Base-by-base conservation (phyloP, 1,140 invertebrate genomes). In the Arctopsyche grandis region DNA sequence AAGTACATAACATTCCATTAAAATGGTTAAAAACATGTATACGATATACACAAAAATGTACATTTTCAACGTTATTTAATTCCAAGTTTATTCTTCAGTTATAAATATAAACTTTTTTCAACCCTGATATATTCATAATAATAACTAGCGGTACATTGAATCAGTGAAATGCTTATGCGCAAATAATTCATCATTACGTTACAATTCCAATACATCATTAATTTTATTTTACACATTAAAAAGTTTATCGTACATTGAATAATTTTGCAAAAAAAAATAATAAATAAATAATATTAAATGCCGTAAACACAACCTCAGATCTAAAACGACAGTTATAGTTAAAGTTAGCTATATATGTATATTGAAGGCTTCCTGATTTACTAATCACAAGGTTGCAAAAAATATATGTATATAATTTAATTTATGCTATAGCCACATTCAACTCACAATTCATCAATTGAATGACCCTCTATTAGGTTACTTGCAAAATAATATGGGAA, bases 1-100 rank as follows among this genome's bases (percentile, higher is more conserved):
- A 81, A 81, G 80, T 81, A 81, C 80, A 78, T 69, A 77, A 58
- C 46, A 74, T 70, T 77, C 70, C 76, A 75, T 73, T 66, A 24
- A 66, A 74, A 76, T 71, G 19, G 63, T 71, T 78, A 43, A 78
- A 60, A 21, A 58, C 63, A 66, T 76, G 22, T 58, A 63, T 74
- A 74, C 43, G 48, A 76, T 24, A 71, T 71, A 60, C 69, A 78
- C 46, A 71, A 52, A 71, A 69, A 78, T 78, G 19, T 71, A 78
- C 66, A 69, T 77, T 21, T 77, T 69, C 38, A 60, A 76, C 75
- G 63, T 19, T 52, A 56, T 19, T 24, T 19, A 19, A 77, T 56
- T 60, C 69, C 69, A 66, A 21, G 22, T 66, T 22, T 22, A 22
- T 48, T 75, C 24, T 48, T 75, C 46, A 38, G 26, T 69, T 46